Evolutionary conservation across 1,140 invertebrate species (phyloP).

Genomic region (Drosophila eugracilis): DNA sequence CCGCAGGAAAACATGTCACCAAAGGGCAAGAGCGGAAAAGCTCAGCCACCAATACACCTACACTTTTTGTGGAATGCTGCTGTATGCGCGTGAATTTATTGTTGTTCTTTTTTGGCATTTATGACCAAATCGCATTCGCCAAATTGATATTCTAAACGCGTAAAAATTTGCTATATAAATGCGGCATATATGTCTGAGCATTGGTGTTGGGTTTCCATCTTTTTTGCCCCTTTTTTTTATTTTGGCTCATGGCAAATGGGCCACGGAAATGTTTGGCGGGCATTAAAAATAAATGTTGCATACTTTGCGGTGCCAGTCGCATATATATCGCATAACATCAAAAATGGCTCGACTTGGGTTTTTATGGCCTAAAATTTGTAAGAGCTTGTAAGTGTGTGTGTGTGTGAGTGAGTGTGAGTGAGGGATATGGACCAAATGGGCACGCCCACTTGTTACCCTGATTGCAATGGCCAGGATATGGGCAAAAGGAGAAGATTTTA

Average conservation of each 20-base stretch:
- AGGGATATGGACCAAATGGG: no score
- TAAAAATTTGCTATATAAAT: conserved; percentile 70
- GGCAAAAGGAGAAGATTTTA: conserved; percentile 5
- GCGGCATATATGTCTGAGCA: conserved; percentile 7
- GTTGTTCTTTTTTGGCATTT: conserved; percentile 64
- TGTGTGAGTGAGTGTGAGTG: neutral
- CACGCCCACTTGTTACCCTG: conserved; percentile 41
- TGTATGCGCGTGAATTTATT: conserved; percentile 71
- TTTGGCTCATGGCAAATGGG: conserved; percentile 21
- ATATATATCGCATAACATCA: conserved; percentile 41
- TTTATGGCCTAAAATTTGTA: conserved; percentile 54
- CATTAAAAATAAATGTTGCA: conserved; percentile 79
- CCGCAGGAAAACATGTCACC: conserved; percentile 78
- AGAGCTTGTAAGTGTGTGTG: neutral
- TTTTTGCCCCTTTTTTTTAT: conserved; percentile 16
- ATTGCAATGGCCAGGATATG: conserved; percentile 48
- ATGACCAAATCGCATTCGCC: conserved; percentile 75
- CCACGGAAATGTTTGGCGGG: conserved; percentile 50
- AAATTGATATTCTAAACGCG: conserved; percentile 81
- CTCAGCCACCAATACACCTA: conserved; percentile 8
- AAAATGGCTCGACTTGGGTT: conserved; percentile 52
- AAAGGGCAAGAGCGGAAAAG: conserved; percentile 45
- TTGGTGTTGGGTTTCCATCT: conserved; percentile 17
- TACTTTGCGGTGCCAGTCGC: conserved; percentile 64
- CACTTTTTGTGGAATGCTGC: conserved; percentile 30